Evolutionary conservation across 2,113 vertebrate species (phyloP), one percentile per base, ranked within the genome.

Genomic region (Conger conger): DNA sequence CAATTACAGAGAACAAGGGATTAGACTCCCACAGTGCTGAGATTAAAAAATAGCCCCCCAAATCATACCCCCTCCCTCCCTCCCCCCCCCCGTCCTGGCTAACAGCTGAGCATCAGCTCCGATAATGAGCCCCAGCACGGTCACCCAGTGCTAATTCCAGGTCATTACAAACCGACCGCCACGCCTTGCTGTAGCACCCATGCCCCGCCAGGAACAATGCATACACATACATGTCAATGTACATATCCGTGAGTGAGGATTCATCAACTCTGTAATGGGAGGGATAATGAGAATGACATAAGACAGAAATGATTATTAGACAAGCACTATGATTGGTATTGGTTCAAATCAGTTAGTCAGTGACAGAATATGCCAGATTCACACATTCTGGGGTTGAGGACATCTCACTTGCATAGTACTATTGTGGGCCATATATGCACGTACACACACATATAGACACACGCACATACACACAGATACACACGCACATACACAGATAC

Each of bases 1-100:
- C 88, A 90, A 90, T 89, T 90, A 91, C 86, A 87, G 84, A 87
- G 84, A 77, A 89, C 88, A 91, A 54, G 84, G 85, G 87, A 89
- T 89, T 86, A 88, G 82, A n/a, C 63, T 54, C 86, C 88, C 82
- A 73, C 83, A 40, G 85, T 60, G 80, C 36, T 79, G 15, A 42
- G 83, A 87, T 86, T 85, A 82, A 77, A 84, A 80, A 84, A 79
- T 76, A 30, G 53, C 50, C 38, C 57, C 83, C 53, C 35, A 36
- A 78, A 79, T 80, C 68, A 81, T 17, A 33, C 1, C 30, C 73
- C 68, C 42, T 35, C 23, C 78, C 57, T 20, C 57, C 57, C 0
- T 33, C 4, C n/a, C 15, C 36, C 23, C 53, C 50, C 1, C 35
- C 53, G 38, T 82, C 80, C 68, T 36, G 50, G 73, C 36, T 40